These are phyloP conservation scores for Coelinius sp. DNA, from an alignment of 2,888 invertebrate species.

Conservation along the genomic window DNA sequence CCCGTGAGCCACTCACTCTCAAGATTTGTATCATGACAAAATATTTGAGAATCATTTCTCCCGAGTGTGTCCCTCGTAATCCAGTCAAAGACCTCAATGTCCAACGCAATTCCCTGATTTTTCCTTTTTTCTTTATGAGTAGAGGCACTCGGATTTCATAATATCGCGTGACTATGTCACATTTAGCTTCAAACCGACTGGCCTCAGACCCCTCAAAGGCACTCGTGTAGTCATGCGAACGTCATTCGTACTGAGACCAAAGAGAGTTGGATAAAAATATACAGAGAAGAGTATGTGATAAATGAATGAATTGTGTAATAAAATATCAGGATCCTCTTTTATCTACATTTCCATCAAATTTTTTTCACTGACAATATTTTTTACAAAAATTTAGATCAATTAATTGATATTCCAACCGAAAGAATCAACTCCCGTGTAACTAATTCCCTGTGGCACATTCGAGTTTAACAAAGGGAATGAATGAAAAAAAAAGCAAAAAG, in stretches of 20 bases:
- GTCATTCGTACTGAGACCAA: background rate
- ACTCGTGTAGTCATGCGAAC: constrained; percentile 7
- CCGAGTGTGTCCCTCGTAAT: background rate
- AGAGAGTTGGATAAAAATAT: background rate
- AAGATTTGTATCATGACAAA: background rate
- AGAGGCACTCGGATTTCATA: background rate
- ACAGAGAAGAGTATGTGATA: background rate
- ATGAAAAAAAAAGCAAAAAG: constrained; percentile 4
- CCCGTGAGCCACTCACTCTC: too few relatives aligned
- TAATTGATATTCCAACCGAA: constrained; percentile 1
- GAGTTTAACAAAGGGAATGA: background rate
- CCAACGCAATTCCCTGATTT: background rate
- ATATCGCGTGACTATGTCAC: constrained; percentile 10
- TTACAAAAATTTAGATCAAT: background rate
- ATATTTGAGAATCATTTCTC: background rate
- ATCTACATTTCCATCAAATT: background rate
- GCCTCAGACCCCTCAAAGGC: background rate
- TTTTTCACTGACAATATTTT: background rate
- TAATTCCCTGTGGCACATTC: background rate
- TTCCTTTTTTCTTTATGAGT: background rate
- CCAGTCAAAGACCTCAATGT: background rate
- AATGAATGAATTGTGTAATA: background rate
- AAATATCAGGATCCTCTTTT: background rate
- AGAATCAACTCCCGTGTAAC: constrained; percentile 11
- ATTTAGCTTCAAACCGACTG: background rate